Conservation (phyloP, 2,113 vertebrate species). For the Cyrtonyx montezumae region DNA sequence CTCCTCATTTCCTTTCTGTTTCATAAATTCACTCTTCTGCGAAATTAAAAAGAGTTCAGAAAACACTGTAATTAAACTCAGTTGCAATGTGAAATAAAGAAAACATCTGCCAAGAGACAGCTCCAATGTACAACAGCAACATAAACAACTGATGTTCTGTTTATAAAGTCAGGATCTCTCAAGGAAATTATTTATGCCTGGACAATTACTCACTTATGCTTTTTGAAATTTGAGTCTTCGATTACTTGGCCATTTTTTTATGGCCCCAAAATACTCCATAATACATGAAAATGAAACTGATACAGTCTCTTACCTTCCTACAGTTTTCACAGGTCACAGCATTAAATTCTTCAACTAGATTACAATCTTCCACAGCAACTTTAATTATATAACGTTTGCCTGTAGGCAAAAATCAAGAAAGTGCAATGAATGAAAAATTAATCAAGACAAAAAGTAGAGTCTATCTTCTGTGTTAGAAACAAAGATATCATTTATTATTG, state of each 20-base stretch:
- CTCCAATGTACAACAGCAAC: background rate
- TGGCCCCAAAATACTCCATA: background rate
- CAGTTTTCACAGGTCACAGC: constrained; percentile 6
- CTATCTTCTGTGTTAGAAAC: background rate
- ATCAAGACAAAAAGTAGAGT: background rate
- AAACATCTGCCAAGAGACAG: background rate
- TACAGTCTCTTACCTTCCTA: constrained; percentile 75
- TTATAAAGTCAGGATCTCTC: background rate
- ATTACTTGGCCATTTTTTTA: background rate
- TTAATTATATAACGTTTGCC: constrained; percentile 77
- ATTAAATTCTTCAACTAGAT: constrained; percentile 71
- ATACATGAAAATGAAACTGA: background rate
- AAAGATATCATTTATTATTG: background rate
- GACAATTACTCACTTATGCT: fast-evolving
- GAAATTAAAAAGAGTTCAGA: constrained; percentile 27
- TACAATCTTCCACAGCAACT: constrained; percentile 70
- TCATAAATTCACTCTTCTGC: constrained; percentile 88
- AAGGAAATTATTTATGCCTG: background rate
- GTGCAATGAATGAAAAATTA: background rate
- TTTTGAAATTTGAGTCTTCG: background rate
- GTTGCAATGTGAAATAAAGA: background rate
- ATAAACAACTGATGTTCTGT: background rate
- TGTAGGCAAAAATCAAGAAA: constrained; percentile 41
- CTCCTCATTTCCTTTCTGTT: constrained; percentile 84
- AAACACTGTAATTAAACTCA: background rate